Evolutionary conservation across 2,113 vertebrate species (phyloP).

Genomic region (Aplodontia rufa): DNA sequence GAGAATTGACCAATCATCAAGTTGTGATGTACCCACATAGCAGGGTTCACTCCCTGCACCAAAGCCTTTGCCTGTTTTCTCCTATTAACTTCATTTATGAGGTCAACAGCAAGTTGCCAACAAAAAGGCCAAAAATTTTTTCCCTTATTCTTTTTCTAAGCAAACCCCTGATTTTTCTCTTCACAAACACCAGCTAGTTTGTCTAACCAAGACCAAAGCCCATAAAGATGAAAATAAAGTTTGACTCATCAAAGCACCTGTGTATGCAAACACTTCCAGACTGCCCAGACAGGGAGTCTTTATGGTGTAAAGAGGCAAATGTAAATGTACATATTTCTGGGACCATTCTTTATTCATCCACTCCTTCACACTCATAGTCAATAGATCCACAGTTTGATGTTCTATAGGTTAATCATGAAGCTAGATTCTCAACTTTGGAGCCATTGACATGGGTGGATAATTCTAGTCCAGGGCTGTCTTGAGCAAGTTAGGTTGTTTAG

Average conservation of each 20-base stretch:
- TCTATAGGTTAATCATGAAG: neutral
- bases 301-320: constrained; percentile 40
- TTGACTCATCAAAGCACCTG: constrained; percentile 73
- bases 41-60: neutral
- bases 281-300: constrained; percentile 18
- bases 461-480: neutral
- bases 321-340: constrained; percentile 28
- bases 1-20: neutral
- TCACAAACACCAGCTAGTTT: constrained; percentile 71
- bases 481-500: rapidly evolving
- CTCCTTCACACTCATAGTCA: neutral
- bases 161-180: constrained; percentile 65
- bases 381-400: neutral
- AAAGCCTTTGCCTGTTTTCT: neutral
- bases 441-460: neutral
- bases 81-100: neutral
- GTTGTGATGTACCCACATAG: rapidly evolving
- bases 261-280: constrained; percentile 74
- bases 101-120: constrained; percentile 71
- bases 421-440: neutral
- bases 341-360: neutral
- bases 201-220: constrained; percentile 70
- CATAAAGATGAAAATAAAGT: constrained; percentile 65
- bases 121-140: constrained; percentile 41
- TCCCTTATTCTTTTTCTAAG: constrained; percentile 16